A percentile compares a stretch with the other conserved stretches of the same genome.
Evolutionary conservation across 2,888 invertebrate genomes (phyloP).

Genomic region (Melolontha melolontha): DNA sequence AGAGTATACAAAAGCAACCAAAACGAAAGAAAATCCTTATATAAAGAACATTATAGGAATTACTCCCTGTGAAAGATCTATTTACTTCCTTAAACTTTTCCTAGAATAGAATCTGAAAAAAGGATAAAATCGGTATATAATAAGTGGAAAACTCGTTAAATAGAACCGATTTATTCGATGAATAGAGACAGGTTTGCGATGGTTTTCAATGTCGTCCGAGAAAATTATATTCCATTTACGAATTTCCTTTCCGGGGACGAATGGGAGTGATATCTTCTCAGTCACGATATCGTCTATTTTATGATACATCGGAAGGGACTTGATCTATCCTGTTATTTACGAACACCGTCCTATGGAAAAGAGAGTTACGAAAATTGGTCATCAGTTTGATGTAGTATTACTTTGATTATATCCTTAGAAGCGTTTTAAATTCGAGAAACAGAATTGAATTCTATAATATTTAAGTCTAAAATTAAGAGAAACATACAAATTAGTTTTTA

Average conservation of each 20-base stretch:
- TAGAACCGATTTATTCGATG: constrained; percentile 35
- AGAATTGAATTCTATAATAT: no score
- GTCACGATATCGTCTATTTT: constrained; percentile 22
- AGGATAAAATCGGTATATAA: not conserved
- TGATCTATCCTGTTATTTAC: constrained; percentile 36
- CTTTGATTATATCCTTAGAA: constrained; percentile 5
- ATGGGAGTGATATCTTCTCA: not conserved
- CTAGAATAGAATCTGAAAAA: no score
- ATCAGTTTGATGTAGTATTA: constrained; percentile 23
- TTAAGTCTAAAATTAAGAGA: no score
- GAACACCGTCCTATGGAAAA: constrained; percentile 10
- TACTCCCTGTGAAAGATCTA: no score
- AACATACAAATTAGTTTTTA: no score
- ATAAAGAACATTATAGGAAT: no score
- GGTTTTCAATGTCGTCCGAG: constrained; percentile 27
- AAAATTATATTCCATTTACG: constrained; percentile 39
- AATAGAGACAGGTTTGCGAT: constrained; percentile 23
- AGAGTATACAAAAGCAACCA: no score
- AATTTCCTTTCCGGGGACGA: constrained; percentile 7
- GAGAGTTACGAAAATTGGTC: constrained; percentile 18
- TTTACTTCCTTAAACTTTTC: no score
- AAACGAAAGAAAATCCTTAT: no score
- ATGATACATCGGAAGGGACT: constrained; percentile 25
- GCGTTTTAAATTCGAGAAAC: no score
- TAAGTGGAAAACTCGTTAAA: constrained; percentile 35